Percentiles rank a stretch among this genome's conserved stretches.
These are phyloP conservation scores for Drosophila sulfurigaster DNA, from an alignment of 1,140 invertebrate species.

Conservation along the genomic window DNA sequence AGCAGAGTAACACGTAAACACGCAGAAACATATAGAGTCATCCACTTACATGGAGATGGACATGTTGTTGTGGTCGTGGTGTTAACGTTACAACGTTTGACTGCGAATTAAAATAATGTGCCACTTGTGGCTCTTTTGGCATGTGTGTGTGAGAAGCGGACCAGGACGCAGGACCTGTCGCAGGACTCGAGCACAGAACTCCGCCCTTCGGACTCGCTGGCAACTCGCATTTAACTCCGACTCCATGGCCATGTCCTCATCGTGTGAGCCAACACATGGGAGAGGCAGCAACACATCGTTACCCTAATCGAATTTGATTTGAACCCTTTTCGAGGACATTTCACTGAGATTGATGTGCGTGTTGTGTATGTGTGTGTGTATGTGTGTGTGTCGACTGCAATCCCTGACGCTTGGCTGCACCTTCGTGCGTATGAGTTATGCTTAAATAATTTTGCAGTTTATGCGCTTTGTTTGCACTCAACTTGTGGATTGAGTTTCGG, in stretches of 20 bases:
- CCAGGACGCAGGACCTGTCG: conserved; percentile 3
- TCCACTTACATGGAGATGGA: background rate
- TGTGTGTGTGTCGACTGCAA: conserved; percentile 30
- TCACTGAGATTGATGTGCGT: conserved; percentile 41
- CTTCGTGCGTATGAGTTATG: conserved; percentile 50
- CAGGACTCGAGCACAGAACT: conserved; percentile 5
- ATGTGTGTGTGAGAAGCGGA: conserved; percentile 49
- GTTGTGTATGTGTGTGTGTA: conserved; percentile 22
- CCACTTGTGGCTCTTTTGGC: conserved; percentile 78
- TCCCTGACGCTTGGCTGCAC: conserved; percentile 48
- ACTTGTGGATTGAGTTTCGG: conserved; percentile 18
- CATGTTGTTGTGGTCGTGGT: conserved; percentile 39
- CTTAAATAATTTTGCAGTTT: conserved; percentile 47
- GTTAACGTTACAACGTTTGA: conserved; percentile 80
- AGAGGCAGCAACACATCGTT: conserved; percentile 49
- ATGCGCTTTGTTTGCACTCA: conserved; percentile 26
- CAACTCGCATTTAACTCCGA: conserved; percentile 69
- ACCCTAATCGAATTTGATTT: conserved; percentile 79
- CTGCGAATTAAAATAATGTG: conserved; percentile 84
- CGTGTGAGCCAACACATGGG: conserved; percentile 36
- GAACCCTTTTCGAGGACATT: conserved; percentile 64
- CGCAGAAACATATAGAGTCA: background rate
- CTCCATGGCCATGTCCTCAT: conserved; percentile 1
- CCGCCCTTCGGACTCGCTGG: conserved; percentile 46
- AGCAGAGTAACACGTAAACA: too few relatives aligned